A percentile compares a stretch with the other conserved stretches of the same genome.
phyloP scores from a whole-genome alignment of 2,113 vertebrate genomes.

The Osmerus mordax region DNA sequence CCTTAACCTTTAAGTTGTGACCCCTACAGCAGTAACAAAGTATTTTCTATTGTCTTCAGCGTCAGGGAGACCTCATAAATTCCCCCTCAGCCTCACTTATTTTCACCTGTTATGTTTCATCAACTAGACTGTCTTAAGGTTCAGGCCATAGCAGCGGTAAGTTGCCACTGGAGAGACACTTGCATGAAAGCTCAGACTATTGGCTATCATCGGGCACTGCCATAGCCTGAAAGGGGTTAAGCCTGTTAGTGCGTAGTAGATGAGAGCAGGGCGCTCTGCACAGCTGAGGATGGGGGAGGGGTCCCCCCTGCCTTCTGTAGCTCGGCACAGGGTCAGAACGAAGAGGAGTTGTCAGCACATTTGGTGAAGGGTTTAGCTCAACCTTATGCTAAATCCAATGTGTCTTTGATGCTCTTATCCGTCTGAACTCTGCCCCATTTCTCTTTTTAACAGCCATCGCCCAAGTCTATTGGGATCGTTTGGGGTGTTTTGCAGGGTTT shows the following conservation, averaged over 20 bases:
- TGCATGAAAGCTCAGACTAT: not conserved
- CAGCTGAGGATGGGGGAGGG: constrained; percentile 36
- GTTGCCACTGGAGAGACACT: no score
- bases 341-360: constrained; percentile 21
- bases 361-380: constrained; percentile 29
- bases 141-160: no score
- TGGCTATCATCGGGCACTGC: constrained; percentile 7
- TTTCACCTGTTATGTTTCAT: no score
- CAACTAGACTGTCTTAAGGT: no score
- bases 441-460: not conserved
- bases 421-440: not conserved
- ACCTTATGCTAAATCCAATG: not conserved
- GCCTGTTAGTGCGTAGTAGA: constrained; percentile 11
- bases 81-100: no score
- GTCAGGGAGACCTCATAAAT: no score
- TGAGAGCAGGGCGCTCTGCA: constrained; percentile 28
- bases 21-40: not conserved
- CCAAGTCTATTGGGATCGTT: not conserved
- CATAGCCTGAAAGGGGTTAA: constrained; percentile 24
- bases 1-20: not conserved
- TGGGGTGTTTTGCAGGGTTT: no score
- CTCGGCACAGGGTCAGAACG: constrained; percentile 12
- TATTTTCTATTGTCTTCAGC: no score
- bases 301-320: not conserved
- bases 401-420: not conserved